phyloP scores from a whole-genome alignment of 2,797 vertebrate species.

The Pyrrhura leucotis region DNA sequence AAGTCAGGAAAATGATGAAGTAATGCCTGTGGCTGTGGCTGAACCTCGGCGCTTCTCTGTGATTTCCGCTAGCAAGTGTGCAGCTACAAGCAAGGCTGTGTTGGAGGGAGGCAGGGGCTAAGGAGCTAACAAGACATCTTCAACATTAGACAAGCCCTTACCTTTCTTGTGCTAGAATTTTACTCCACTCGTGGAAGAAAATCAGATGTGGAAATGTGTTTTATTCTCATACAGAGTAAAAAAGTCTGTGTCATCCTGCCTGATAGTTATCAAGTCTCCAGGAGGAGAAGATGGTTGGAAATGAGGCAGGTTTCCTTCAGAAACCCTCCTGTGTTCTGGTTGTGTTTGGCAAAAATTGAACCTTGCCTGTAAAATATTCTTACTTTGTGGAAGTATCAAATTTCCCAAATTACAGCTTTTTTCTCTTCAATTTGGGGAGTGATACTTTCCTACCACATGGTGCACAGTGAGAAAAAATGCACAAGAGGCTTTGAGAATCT shows the following conservation, averaged over 20 bases:
- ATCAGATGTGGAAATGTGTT: not conserved
- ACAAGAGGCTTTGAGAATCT: not conserved
- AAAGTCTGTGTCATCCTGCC: not conserved
- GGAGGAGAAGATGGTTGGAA: not conserved
- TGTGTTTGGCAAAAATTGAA: not conserved
- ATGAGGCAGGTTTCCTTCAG: not conserved
- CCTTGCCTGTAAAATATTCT: not conserved
- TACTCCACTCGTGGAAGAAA: not conserved
- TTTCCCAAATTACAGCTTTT: not conserved
- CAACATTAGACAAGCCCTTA: accelerated
- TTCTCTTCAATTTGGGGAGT: not conserved
- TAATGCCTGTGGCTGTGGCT: not conserved
- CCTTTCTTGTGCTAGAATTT: not conserved
- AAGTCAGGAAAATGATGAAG: not conserved
- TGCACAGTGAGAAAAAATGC: not conserved
- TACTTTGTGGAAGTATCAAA: not conserved
- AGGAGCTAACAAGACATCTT: not conserved
- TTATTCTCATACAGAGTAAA: not conserved
- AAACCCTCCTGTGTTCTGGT: not conserved
- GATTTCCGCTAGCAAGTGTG: accelerated
- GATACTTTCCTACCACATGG: not conserved
- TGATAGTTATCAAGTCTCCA: not conserved
- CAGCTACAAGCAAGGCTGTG: accelerated
- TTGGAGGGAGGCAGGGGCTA: accelerated
- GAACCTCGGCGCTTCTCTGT: not conserved